phyloP scores from a whole-genome alignment of 2,797 vertebrate species.

The Characodon lateralis region DNA sequence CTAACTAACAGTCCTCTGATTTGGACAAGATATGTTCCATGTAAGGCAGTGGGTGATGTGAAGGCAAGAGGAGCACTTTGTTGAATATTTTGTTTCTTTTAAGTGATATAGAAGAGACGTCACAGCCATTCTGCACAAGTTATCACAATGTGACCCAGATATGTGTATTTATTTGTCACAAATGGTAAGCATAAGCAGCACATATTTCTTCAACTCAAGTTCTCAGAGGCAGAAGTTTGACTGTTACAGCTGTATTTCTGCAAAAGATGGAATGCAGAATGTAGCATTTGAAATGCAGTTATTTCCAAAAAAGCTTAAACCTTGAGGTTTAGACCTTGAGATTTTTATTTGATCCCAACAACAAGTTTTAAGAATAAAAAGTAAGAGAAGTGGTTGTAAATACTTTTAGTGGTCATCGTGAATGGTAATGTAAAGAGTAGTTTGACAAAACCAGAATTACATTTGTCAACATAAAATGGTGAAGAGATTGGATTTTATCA shows the following conservation, averaged over 20 bases:
- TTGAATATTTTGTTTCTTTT: conserved; percentile 47
- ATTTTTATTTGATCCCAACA: neutral
- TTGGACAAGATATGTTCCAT: conserved; percentile 70
- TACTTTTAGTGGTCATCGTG: neutral
- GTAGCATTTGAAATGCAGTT: neutral
- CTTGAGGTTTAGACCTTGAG: too few species aligned
- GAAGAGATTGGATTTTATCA: neutral
- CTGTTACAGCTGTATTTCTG: neutral
- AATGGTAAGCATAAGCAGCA: conserved; percentile 34
- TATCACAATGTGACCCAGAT: conserved; percentile 59
- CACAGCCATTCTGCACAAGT: conserved; percentile 27
- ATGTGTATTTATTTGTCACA: conserved; percentile 44
- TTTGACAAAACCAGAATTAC: neutral
- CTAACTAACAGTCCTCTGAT: conserved; percentile 66
- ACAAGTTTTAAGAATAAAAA: neutral
- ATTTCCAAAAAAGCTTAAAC: too few species aligned
- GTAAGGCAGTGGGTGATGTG: conserved; percentile 47
- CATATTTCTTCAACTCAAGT: conserved; percentile 6
- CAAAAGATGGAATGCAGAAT: neutral
- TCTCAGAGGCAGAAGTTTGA: neutral
- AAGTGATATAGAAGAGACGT: conserved; percentile 22
- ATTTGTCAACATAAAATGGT: neutral
- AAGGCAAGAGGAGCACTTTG: conserved; percentile 51
- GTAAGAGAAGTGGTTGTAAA: neutral
- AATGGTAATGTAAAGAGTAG: neutral